Evolutionary conservation across 2,113 vertebrate species (phyloP).

Genomic region (Podilymbus podiceps): DNA sequence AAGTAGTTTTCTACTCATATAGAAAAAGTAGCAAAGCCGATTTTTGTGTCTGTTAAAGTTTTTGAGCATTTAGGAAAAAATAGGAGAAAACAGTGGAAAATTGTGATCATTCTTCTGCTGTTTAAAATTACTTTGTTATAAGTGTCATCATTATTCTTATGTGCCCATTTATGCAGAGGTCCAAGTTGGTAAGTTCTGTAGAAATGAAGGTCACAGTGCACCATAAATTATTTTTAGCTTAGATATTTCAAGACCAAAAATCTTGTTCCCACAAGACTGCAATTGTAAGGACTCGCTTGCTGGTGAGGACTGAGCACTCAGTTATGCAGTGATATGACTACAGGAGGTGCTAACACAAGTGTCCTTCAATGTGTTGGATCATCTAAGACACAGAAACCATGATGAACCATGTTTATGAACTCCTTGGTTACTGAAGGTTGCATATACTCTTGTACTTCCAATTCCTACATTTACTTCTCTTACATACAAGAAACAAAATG

Average conservation of each 20-base stretch:
- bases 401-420: neutral
- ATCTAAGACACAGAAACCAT: neutral
- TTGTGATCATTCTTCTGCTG: neutral
- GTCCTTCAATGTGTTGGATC: neutral
- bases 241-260: neutral
- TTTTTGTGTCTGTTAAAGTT: neutral
- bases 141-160: neutral
- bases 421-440: neutral
- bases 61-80: neutral
- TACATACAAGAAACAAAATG: neutral
- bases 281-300: neutral
- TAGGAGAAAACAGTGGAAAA: neutral
- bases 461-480: neutral
- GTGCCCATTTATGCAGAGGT: neutral
- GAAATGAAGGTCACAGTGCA: neutral
- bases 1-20: neutral
- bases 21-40: neutral
- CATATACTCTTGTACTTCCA: neutral
- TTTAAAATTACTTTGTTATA: neutral
- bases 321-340: too few relatives aligned
- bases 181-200: neutral
- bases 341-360: neutral
- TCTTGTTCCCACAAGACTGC: neutral
- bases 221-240: neutral
- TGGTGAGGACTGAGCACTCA: neutral